These are phyloP conservation scores for Plagiodera versicolora DNA, from an alignment of 2,888 invertebrate genomes.

Conservation along the genomic window DNA sequence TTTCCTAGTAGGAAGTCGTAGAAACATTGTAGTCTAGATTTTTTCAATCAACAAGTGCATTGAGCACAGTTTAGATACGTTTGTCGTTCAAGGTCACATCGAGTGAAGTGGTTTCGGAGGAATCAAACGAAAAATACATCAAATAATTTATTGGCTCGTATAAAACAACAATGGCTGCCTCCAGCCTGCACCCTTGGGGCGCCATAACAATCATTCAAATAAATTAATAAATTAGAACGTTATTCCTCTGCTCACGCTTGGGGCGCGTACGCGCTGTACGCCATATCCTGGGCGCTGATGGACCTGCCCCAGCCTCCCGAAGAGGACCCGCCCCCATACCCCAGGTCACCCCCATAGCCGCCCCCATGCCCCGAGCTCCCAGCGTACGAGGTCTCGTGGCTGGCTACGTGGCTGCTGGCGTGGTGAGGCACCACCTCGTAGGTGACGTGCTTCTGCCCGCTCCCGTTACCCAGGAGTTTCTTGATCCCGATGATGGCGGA, in stretches of 20 bases:
- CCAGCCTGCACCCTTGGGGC: conserved; percentile 43
- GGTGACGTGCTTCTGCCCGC: conserved; percentile 75
- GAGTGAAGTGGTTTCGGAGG: too few species aligned
- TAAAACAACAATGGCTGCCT: conserved; percentile 44
- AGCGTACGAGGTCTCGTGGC: conserved; percentile 66
- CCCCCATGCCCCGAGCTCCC: conserved; percentile 51
- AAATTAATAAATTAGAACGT: conserved; percentile 34
- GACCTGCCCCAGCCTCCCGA: conserved; percentile 79
- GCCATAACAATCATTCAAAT: conserved; percentile 39
- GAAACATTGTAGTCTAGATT: conserved; percentile 17
- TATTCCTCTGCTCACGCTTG: conserved; percentile 39
- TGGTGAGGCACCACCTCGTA: conserved; percentile 87
- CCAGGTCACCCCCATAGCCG: conserved; percentile 61
- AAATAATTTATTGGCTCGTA: conserved; percentile 43
- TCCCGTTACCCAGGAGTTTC: conserved; percentile 75
- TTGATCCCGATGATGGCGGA: conserved; percentile 83
- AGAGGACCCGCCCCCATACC: conserved; percentile 60
- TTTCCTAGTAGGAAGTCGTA: too few species aligned
- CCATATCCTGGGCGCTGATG: conserved; percentile 73
- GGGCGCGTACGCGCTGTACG: conserved; percentile 68
- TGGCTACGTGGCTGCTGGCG: conserved; percentile 68
- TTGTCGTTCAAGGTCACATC: too few species aligned
- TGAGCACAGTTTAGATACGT: too few species aligned
- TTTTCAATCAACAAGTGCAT: conserved; percentile 13
- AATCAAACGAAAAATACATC: conserved; percentile 15